Base-by-base conservation (phyloP, 92 coral and sea anemone species). In the Umimayanthus chanpuru region DNA sequence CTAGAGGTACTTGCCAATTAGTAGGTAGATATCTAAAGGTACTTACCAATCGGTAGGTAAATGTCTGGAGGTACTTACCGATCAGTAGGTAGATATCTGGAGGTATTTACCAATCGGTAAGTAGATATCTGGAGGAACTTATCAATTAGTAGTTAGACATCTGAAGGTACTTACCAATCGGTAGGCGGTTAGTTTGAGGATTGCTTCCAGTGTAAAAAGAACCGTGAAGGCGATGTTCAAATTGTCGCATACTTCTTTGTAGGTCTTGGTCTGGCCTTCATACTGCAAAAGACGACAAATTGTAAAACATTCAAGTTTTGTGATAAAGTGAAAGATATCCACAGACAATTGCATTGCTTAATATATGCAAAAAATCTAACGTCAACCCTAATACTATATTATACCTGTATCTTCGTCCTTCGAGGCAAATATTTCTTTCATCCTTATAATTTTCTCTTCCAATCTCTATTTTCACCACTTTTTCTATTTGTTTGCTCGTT, bases 141-240 rank as follows among this genome's bases (percentile, higher is more conserved):
- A 55, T 20, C 64, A 55, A 16, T 16, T 15, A 15, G 11, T 11
- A 55, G 64, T 2, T 44, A 44, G 20, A 53, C 12, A 53, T 53
- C 68, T 61, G 21, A 25, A 23, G 26, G 15, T 18, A 61, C 93
- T 66, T 93, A 97, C 99, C 97, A 94, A 81, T 86, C 96, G 85
- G 72, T 94, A 89, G 7, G 99, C 99, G 58, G 92, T 88, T 76
- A 97, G 92, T 79, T 97, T 97, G 26, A 97, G 73, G 38, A 88
- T 93, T 4, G 99, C 99, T 78, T 97, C 99, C 50, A 97, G 65
- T 9, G 93, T 89, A 76, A 95, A 97, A 80, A 97, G 88, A 23
- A 92, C 89, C 9, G 99, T 95, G 76, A 97, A 92, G 10, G 90
- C 98, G 68, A 94, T 91, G 81, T 97, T 97, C 32, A 95, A 82